A percentile compares a stretch with the other conserved stretches of the same genome.
phyloP scores from a whole-genome alignment of 2,888 invertebrate species.

The Tipula unca region DNA sequence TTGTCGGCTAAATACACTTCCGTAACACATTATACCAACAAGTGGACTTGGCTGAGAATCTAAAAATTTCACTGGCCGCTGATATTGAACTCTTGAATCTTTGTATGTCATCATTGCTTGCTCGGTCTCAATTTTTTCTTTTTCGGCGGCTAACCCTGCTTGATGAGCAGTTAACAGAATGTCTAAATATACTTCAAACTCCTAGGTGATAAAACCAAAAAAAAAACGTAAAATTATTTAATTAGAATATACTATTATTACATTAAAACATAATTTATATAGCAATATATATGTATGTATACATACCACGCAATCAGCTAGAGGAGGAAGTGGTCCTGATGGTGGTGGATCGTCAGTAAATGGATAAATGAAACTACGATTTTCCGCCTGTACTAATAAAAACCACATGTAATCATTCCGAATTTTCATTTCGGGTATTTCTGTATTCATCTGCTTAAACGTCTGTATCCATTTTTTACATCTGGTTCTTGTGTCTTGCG shows the following conservation, averaged over 20 bases:
- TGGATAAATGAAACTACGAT: conserved; percentile 24
- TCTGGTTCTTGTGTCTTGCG: not conserved
- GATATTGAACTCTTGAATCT: not conserved
- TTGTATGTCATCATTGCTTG: not conserved
- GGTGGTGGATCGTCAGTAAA: conserved; percentile 24
- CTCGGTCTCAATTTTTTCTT: conserved; percentile 17
- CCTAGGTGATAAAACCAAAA: conserved; percentile 1
- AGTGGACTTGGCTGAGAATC: conserved; percentile 24
- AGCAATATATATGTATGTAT: not conserved
- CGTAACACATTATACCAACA: conserved; percentile 25
- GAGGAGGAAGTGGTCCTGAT: conserved; percentile 19
- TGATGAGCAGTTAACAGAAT: conserved; percentile 25
- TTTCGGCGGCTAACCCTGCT: conserved; percentile 18
- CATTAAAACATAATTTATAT: not conserved
- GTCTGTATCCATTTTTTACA: not conserved
- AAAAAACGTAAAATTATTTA: not conserved
- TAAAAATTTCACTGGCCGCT: conserved; percentile 23
- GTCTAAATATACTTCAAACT: conserved; percentile 24
- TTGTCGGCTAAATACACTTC: conserved; percentile 26
- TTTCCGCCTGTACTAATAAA: conserved; percentile 26
- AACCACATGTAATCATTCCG: conserved; percentile 27
- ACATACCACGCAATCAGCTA: conserved; percentile 21
- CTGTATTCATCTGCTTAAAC: not conserved
- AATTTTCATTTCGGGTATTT: conserved; percentile 21
- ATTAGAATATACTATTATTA: too few relatives aligned